Evolutionary conservation across 1,140 invertebrate genomes (phyloP).

Genomic region (Zophobas morio): DNA sequence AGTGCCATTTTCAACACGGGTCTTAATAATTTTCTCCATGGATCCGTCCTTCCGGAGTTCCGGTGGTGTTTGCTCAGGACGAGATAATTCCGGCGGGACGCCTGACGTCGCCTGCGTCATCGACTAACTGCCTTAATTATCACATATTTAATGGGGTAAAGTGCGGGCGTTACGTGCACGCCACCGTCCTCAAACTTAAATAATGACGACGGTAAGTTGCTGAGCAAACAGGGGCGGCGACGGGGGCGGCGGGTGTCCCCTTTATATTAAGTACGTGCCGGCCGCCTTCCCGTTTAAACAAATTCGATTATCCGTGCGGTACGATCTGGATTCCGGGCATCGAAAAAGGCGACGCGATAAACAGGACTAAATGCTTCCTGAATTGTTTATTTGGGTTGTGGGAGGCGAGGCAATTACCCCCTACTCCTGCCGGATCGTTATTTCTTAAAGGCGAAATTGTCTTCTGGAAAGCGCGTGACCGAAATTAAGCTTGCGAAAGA

Average conservation of each 20-base stretch:
- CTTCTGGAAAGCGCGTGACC: background rate
- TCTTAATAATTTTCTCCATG: constrained; percentile 8
- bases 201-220: constrained; percentile 39
- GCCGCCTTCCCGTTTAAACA: constrained; percentile 38
- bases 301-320: constrained; percentile 20
- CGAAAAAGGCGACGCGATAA: constrained; percentile 31
- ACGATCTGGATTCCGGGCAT: constrained; percentile 23
- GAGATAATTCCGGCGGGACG: constrained; percentile 23
- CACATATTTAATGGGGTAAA: constrained; percentile 42
- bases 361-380: constrained; percentile 43
- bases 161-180: constrained; percentile 39
- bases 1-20: background rate
- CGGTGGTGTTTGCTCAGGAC: constrained; percentile 2
- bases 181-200: constrained; percentile 39
- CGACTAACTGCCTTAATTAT: constrained; percentile 38
- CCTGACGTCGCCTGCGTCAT: constrained; percentile 19
- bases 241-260: background rate
- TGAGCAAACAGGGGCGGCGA: constrained; percentile 36
- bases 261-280: constrained; percentile 40
- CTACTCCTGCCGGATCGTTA: constrained; percentile 7
- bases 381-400: constrained; percentile 41
- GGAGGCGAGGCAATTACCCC: constrained; percentile 21
- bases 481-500: too few species aligned
- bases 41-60: constrained; percentile 3
- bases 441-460: background rate